phyloP scores from a whole-genome alignment of 2,113 vertebrate genomes.

The Argyrosomus japonicus region DNA sequence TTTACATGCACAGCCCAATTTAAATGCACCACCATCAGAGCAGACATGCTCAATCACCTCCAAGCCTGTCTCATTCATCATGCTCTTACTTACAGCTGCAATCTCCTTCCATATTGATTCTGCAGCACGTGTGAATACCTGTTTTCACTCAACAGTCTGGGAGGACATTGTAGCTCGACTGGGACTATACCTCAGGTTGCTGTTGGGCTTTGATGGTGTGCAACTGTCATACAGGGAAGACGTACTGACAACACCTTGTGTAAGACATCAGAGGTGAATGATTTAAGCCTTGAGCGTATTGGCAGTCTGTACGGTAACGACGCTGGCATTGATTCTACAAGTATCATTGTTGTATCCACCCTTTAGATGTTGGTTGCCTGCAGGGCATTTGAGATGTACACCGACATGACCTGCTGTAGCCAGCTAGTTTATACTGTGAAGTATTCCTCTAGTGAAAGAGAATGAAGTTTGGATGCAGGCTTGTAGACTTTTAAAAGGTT shows the following conservation, averaged over 20 bases:
- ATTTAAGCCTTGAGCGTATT: constrained; percentile 58
- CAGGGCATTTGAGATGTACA: constrained; percentile 46
- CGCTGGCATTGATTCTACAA: constrained; percentile 58
- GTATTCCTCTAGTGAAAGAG: background rate
- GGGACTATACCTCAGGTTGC: constrained; percentile 23
- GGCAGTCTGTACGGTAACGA: constrained; percentile 60
- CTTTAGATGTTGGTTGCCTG: constrained; percentile 50
- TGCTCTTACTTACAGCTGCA: constrained; percentile 58
- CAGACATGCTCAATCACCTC: constrained; percentile 76
- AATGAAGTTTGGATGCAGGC: background rate
- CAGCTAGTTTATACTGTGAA: background rate
- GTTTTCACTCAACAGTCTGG: constrained; percentile 27
- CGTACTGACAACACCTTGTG: constrained; percentile 31
- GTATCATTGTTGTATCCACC: constrained; percentile 66
- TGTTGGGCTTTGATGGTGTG: constrained; percentile 31
- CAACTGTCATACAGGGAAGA: constrained; percentile 32
- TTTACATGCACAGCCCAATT: constrained; percentile 76
- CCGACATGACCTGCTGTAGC: constrained; percentile 29
- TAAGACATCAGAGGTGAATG: constrained; percentile 56
- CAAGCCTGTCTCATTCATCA: constrained; percentile 72
- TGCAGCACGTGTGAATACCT: constrained; percentile 26
- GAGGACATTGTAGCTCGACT: constrained; percentile 19
- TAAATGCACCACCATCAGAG: constrained; percentile 68
- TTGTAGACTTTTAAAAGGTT: background rate
- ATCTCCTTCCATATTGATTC: constrained; percentile 58